Evolutionary conservation across 2,113 vertebrate genomes (phyloP).

Genomic region (Laterallus jamaicensis): DNA sequence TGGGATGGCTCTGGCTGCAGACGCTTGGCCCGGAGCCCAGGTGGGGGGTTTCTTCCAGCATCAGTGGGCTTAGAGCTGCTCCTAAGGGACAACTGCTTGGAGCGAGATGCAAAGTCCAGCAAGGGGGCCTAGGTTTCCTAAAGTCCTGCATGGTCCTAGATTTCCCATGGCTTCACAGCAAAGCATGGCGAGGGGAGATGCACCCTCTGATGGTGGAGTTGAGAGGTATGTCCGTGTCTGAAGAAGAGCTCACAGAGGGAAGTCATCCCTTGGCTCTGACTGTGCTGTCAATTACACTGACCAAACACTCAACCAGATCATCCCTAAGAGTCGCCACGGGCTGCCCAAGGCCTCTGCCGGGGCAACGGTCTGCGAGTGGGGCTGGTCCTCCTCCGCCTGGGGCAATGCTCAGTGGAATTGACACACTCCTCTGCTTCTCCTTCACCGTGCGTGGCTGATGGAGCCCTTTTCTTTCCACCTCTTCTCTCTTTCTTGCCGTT

Average conservation of each 20-base stretch:
- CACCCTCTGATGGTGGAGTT: conserved; percentile 64
- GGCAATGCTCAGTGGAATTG: conserved; percentile 71
- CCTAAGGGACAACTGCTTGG: not conserved
- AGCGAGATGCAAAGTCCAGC: not conserved
- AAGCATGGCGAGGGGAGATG: not conserved
- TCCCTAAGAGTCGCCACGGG: not conserved
- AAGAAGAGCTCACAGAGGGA: conserved; percentile 37
- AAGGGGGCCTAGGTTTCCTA: not conserved
- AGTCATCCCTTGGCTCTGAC: conserved; percentile 22
- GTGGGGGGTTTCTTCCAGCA: not conserved
- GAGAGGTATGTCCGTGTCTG: conserved; percentile 74
- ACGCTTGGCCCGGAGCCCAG: not conserved
- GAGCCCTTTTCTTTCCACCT: conserved; percentile 42
- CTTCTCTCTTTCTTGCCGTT: not conserved
- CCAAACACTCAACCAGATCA: not conserved
- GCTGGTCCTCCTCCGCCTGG: not conserved
- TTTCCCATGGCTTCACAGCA: not conserved
- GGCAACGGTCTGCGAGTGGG: not conserved
- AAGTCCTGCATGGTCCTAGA: not conserved
- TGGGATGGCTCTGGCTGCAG: not conserved
- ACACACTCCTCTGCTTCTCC: conserved; percentile 61
- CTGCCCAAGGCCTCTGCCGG: not conserved
- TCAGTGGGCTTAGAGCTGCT: not conserved
- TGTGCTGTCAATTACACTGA: conserved; percentile 76
- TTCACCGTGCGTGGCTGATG: conserved; percentile 41